Base-by-base conservation (phyloP, 2,113 vertebrate species). In the Motacilla alba region DNA sequence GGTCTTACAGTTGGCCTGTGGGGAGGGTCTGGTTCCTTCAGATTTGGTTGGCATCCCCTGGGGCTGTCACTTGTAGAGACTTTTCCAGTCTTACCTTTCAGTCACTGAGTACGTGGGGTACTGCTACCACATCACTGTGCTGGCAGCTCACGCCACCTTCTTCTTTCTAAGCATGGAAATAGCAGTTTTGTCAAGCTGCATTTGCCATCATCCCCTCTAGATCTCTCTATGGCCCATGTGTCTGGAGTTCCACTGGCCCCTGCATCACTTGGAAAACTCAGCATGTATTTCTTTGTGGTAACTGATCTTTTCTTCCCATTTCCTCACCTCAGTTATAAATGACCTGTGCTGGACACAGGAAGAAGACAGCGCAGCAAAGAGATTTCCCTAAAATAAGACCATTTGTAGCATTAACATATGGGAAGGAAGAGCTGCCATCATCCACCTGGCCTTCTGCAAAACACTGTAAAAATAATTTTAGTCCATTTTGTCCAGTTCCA, bases 111-210 rank as follows among this genome's bases (percentile, higher is more conserved):
- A 13, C 31, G 21, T 75, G 69, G 27, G 26, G 21, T 9, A 3
- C 8, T 24, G 46, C n/a, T 66, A 3, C 37, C 7, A 0, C 1
- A 4, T 46, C 24, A 3, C 43, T 43, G 17, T 47, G 28, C 72
- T 50, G 64, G 66, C 50, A 62, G 31, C 69, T 62, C 26, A 21
- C 46, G 41, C n/a, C 22, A 7, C 41, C 33, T 44, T 30, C 31
- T 44, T 35, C 33, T 66, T 19, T 4, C 56, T 21, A 13, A 69
- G n/a, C 41, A 10, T 12, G 13, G 62, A 56, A 73, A 9, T 2
- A 9, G 30, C 0, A 4, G 19, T 30, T 76, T 35, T 1, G 1
- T 53, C n/a, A 33, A n/a, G 46, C 18, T 68, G 26, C 64, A 27
- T 53, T 74, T 21, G 35, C 9, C 1, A 1, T 64, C 21, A 3